A percentile compares a stretch with the other conserved stretches of the same genome.
These are phyloP conservation scores for Pilophorus perplexus DNA, from an alignment of 2,888 invertebrate species.

Conservation along the genomic window DNA sequence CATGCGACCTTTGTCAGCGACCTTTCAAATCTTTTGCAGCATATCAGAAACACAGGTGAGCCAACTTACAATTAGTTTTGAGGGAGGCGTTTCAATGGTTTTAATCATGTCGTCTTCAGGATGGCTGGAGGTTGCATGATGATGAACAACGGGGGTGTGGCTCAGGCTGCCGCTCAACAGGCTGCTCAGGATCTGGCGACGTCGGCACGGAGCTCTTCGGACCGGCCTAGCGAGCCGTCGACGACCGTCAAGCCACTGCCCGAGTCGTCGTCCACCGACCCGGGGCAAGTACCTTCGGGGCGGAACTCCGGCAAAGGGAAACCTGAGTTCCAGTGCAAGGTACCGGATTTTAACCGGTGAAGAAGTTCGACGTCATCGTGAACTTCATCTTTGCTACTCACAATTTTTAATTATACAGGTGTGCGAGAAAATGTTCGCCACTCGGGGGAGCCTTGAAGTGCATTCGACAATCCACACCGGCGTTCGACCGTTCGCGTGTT, in stretches of 20 bases:
- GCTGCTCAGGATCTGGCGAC: neutral
- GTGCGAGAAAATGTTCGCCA: constrained; percentile 45
- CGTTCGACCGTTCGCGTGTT: constrained; percentile 45
- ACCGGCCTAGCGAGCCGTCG: neutral
- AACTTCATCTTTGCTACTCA: too few relatives aligned
- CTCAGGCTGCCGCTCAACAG: neutral
- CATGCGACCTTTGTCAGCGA: constrained; percentile 47
- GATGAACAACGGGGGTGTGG: constrained; percentile 32
- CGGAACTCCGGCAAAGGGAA: constrained; percentile 41
- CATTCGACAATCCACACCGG: constrained; percentile 46
- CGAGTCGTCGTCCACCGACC: neutral
- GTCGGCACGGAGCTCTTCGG: neutral
- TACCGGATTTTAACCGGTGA: neutral
- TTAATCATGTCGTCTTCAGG: neutral
- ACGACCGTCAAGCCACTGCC: neutral
- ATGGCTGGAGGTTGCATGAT: constrained; percentile 40
- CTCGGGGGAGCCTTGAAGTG: constrained; percentile 44
- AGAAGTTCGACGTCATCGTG: too few relatives aligned
- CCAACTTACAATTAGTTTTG: neutral
- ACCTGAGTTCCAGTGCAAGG: constrained; percentile 44
- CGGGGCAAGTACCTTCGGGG: neutral
- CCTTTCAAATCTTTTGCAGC: constrained; percentile 46
- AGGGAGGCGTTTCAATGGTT: too few relatives aligned
- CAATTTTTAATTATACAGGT: constrained; percentile 16
- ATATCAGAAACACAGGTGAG: constrained; percentile 46